Evolutionary conservation across 2,888 invertebrate species (phyloP), one percentile per base, ranked within the genome.

Genomic region (Zhengitettix transpicula): DNA sequence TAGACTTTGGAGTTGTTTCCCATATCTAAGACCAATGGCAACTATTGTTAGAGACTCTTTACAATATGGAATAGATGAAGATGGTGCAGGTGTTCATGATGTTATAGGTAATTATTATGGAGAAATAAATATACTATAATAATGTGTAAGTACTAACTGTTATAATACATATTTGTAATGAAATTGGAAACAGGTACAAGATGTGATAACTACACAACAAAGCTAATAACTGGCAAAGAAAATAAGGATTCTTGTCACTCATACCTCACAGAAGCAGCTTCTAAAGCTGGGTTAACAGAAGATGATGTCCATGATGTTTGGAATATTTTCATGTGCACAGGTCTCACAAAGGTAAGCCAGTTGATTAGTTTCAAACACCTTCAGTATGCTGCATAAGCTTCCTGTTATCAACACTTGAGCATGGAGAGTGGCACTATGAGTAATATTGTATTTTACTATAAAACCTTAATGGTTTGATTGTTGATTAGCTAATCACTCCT

Each of bases 271-370:
- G 69, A 72, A 53, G 76, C 76, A 0, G 68, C 73, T 1, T 66
- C 71, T 60, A 71, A 73, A 53, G 69, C 70, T 9, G 74, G 72
- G 11, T 65, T 77, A 58, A 66, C 63, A 5, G 77, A 77, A 62
- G 70, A 71, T 28, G 75, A 76, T 66, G 76, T 77, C 0, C 77
- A 77, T 63, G 77, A 77, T 67, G 77, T 77, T 1, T 75, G 76
- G 73, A 77, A 77, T 65, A 74, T 77, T 54, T 77, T 77, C 56
- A 77, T 77, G 75, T 74, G 75, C 60, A 77, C 77, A 1, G 76
- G 76, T 1, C 72, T 76, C 59, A 74, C 75, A 5, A 69, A 63
- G 67, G 73, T 64, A 53, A 55, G 42, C 16, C 28, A 28, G 28
- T 28, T 2, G 2, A 28, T 28, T 28, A 28, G 28, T 28, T 28